Evolutionary conservation across 2,113 vertebrate species (phyloP), one percentile per base, ranked within the genome.

Genomic region (Erpornis zantholeuca): DNA sequence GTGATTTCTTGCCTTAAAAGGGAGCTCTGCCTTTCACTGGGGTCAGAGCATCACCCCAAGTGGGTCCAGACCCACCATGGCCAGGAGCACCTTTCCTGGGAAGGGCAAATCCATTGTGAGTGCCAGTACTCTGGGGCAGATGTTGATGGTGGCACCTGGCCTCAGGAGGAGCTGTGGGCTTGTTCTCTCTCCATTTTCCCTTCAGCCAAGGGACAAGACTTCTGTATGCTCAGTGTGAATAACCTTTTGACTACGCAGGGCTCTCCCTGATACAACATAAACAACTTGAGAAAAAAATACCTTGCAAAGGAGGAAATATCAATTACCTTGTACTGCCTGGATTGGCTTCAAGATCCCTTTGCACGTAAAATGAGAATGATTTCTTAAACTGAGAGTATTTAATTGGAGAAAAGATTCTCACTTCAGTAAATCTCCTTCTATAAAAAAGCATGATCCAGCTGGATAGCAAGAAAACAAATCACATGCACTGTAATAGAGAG

Each of bases 1-100:
- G 35, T 24, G 29, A 86, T 64, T 88, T 64, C 49, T 84, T 64
- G n/a, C 40, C 64, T 82, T 84, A 70, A 90, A 87, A 87, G 13
- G 66, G 40, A 80, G 42, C 22, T 70, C 15, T 49, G 20, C 56
- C 44, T 81, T 66, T 59, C 31, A 4, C 6, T 2, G 11, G 54
- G 71, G 45, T 68, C 78, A 81, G 15, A 73, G 38, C 69, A 68
- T 59, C 69, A n/a, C 21, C 45, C 42, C 9, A 3, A 8, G 1
- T 1, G 2, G 16, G 31, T 45, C 59, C 0, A 0, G 69, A 54
- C 12, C 49, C 2, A 2, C 36, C 7, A 0, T 0, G 0, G 23
- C 25, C 25, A 27, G 82, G 35, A 92, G 35, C 21, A 31, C 27
- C 31, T 42, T 91, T 38, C 35, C 52, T 28, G 38, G 49, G 65